These are phyloP conservation scores for Agelaius phoeniceus DNA, from an alignment of 2,113 vertebrate genomes.

Conservation along the genomic window DNA sequence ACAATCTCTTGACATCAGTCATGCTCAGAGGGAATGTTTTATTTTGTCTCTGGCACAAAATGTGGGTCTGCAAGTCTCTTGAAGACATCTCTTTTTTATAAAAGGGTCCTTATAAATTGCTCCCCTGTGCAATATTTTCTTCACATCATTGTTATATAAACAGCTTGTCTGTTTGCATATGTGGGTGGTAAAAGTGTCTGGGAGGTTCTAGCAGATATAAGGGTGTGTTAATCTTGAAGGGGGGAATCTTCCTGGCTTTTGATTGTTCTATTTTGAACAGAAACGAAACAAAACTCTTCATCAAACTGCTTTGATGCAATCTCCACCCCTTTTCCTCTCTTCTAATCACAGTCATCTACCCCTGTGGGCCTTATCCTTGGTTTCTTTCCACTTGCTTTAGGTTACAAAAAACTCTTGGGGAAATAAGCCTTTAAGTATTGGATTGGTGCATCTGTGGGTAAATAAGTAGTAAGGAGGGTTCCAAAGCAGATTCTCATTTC, in stretches of 20 bases:
- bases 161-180: neutral
- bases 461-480: neutral
- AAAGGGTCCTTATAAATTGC: neutral
- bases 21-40: neutral
- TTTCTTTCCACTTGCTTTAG: neutral
- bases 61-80: neutral
- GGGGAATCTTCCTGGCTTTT: neutral
- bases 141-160: neutral
- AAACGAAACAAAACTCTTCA: neutral
- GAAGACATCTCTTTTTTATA: neutral
- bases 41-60: neutral
- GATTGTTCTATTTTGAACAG: neutral
- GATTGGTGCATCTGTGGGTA: neutral
- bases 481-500: neutral
- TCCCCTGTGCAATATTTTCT: neutral
- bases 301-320: neutral
- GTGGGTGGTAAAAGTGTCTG: neutral
- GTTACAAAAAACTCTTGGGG: neutral
- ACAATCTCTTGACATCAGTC: neutral
- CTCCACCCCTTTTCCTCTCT: neutral
- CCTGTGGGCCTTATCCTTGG: neutral
- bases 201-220: neutral
- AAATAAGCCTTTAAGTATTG: neutral
- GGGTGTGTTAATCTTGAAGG: neutral
- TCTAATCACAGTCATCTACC: neutral